A percentile compares a stretch with the other conserved stretches of the same genome.
phyloP scores from a whole-genome alignment of 2,888 invertebrate species.

The Muschampia plurimacula region DNA sequence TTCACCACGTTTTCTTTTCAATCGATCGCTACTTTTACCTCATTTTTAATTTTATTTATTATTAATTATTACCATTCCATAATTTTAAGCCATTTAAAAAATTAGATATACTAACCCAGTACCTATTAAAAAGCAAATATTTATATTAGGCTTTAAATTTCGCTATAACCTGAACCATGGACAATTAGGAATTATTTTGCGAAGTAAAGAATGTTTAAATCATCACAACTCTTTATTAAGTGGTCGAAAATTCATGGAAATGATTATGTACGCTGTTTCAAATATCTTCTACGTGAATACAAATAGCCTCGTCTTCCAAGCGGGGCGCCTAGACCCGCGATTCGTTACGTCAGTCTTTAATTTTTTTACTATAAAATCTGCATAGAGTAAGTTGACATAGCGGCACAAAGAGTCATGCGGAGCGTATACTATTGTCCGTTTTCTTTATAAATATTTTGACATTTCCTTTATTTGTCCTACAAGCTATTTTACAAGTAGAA shows the following conservation, averaged over 20 bases:
- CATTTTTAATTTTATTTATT: neutral
- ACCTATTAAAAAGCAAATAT: no score
- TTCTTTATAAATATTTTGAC: slow-evolving; percentile 86
- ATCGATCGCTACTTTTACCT: slow-evolving; percentile 20
- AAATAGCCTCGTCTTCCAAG: slow-evolving; percentile 60
- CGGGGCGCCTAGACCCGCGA: slow-evolving; percentile 76
- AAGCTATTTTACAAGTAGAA: slow-evolving; percentile 78
- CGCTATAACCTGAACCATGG: slow-evolving; percentile 58
- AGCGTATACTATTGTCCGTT: slow-evolving; percentile 72
- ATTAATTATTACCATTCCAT: no score
- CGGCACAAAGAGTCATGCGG: slow-evolving; percentile 75
- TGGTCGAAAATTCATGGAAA: slow-evolving; percentile 75
- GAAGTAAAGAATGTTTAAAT: slow-evolving; percentile 61
- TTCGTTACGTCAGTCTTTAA: slow-evolving; percentile 83
- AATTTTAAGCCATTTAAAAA: no score
- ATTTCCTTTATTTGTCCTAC: slow-evolving; percentile 79
- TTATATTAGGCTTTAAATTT: slow-evolving; percentile 40
- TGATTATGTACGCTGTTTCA: slow-evolving; percentile 81
- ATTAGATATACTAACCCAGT: no score
- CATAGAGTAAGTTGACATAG: slow-evolving; percentile 83
- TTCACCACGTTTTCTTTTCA: slow-evolving; percentile 32
- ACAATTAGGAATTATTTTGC: slow-evolving; percentile 59
- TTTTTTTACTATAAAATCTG: slow-evolving; percentile 77
- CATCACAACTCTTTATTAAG: slow-evolving; percentile 77
- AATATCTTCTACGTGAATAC: slow-evolving; percentile 70